Conservation (phyloP, 2,797 vertebrate species). For the Rhabdophis nuchalis region DNA sequence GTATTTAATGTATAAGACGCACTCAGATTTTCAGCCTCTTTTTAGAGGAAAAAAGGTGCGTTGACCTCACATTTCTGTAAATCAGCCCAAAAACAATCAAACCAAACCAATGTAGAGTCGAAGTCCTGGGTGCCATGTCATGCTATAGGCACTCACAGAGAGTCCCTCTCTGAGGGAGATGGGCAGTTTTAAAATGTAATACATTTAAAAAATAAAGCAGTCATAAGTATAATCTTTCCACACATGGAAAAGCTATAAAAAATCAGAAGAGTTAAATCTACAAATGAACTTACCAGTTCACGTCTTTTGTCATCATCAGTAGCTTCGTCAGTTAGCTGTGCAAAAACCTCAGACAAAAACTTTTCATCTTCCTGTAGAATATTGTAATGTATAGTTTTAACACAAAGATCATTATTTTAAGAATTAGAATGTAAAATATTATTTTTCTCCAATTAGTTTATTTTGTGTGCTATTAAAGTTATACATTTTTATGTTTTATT, state of each 20-base stretch:
- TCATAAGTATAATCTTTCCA: background rate
- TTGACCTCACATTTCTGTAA: background rate
- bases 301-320: conserved; percentile 94
- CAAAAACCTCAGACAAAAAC: conserved; percentile 97
- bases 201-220: background rate
- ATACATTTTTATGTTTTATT: background rate
- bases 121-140: background rate
- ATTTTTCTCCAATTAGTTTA: background rate
- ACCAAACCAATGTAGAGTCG: background rate
- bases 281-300: conserved; percentile 82
- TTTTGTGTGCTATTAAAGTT: background rate
- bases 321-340: conserved; percentile 96
- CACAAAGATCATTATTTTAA: background rate
- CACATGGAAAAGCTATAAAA: background rate
- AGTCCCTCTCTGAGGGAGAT: background rate
- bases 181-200: background rate
- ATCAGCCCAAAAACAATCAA: background rate
- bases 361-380: conserved; percentile 91
- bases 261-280: background rate
- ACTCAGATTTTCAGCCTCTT: no score
- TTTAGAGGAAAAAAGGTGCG: no score
- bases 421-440: background rate
- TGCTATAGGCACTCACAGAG: background rate
- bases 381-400: conserved; percentile 49
- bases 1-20: no score